Evolutionary conservation across 1,140 invertebrate genomes (phyloP).

Genomic region (Nylanderia fulva): DNA sequence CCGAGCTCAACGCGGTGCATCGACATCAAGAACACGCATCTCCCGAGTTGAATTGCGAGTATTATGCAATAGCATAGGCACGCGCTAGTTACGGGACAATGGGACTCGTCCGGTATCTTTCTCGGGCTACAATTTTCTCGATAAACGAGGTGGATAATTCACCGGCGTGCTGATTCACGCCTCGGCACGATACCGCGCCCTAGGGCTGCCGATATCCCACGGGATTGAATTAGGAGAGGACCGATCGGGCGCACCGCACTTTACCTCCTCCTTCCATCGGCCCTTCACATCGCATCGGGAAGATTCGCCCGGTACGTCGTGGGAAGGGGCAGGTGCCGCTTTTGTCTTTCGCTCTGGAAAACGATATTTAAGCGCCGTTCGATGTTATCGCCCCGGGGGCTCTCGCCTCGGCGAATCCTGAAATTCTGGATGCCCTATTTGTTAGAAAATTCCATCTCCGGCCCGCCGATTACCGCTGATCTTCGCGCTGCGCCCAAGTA

Average conservation of each 20-base stretch:
- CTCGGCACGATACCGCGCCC: conserved; percentile 57
- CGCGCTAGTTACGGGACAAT: conserved; percentile 51
- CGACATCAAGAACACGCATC: conserved; percentile 26
- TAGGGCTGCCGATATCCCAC: conserved; percentile 71
- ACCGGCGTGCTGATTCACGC: conserved; percentile 69
- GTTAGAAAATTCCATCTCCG: conserved; percentile 62
- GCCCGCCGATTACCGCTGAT: conserved; percentile 27
- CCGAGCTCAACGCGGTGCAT: conserved; percentile 23
- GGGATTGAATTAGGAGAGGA: conserved; percentile 76
- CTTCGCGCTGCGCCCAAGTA: neutral
- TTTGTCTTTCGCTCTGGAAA: conserved; percentile 71
- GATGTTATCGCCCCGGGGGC: conserved; percentile 67
- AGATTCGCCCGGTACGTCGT: conserved; percentile 62
- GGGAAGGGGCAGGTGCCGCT: conserved; percentile 73
- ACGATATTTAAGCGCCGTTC: conserved; percentile 74
- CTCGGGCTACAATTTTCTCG: conserved; percentile 61
- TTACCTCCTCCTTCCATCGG: conserved; percentile 60
- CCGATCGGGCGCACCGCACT: conserved; percentile 69
- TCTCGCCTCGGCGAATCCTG: conserved; percentile 56
- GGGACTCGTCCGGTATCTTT: conserved; percentile 62
- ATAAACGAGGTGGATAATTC: conserved; percentile 75
- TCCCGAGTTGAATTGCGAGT: conserved; percentile 33
- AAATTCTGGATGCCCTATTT: conserved; percentile 62
- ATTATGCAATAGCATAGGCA: conserved; percentile 52
- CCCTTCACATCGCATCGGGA: conserved; percentile 47